Percentiles rank a stretch among this genome's conserved stretches.
phyloP scores from a whole-genome alignment of 2,113 vertebrate genomes.

The Aptenodytes forsteri region DNA sequence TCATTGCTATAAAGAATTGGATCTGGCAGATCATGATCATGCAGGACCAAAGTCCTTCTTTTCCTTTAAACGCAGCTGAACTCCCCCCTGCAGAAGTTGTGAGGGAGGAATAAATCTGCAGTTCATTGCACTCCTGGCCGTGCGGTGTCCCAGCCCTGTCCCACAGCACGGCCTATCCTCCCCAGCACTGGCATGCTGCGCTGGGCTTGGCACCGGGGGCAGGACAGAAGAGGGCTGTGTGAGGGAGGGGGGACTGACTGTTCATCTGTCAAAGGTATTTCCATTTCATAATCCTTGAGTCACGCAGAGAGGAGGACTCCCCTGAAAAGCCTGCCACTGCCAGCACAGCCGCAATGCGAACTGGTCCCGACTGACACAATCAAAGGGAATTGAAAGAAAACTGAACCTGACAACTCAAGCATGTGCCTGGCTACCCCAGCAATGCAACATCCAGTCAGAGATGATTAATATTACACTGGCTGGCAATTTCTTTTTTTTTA shows the following conservation, averaged over 20 bases:
- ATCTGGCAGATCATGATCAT: rapidly evolving
- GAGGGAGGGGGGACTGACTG: background rate
- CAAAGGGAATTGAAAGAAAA: background rate
- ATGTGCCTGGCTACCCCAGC: background rate
- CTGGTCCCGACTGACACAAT: background rate
- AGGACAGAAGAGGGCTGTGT: background rate
- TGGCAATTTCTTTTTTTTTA: constrained; percentile 2
- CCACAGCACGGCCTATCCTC: background rate
- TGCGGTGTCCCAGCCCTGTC: rapidly evolving
- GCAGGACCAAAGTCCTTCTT: background rate
- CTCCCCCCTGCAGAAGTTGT: background rate
- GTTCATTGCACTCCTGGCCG: rapidly evolving
- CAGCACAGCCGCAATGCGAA: background rate
- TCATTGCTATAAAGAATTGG: background rate
- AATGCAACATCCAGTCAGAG: constrained; percentile 16
- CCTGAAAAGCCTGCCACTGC: background rate
- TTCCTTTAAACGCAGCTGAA: background rate
- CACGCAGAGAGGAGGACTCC: background rate
- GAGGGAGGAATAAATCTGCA: background rate
- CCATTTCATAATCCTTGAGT: background rate
- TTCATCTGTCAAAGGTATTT: background rate
- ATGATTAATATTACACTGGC: constrained; percentile 42
- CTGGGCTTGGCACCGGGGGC: background rate
- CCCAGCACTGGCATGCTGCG: rapidly evolving
- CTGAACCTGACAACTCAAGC: background rate